A percentile compares a stretch with the other conserved stretches of the same genome.
These are phyloP conservation scores for Meda fulgida DNA, from an alignment of 2,797 vertebrate species.

Conservation along the genomic window DNA sequence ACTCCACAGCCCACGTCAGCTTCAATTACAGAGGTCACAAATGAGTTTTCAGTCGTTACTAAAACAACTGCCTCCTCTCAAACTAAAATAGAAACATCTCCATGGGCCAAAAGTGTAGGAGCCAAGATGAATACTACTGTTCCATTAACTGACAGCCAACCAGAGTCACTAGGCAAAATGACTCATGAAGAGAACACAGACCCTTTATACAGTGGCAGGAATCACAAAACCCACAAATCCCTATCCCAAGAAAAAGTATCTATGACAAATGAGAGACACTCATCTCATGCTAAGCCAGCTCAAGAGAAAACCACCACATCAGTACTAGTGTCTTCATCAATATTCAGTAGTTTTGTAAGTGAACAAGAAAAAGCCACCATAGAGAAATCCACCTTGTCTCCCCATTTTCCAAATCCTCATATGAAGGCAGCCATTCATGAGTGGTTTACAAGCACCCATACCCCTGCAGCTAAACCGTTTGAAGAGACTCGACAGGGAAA, in stretches of 20 bases:
- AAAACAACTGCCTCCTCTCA: slow-evolving; percentile 53
- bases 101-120: slow-evolving; percentile 40
- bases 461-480: slow-evolving; percentile 56
- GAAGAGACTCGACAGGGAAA: slow-evolving; percentile 50
- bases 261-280: slow-evolving; percentile 48
- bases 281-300: slow-evolving; percentile 44
- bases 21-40: slow-evolving; percentile 34
- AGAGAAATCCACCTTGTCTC: slow-evolving; percentile 46
- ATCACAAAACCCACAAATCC: slow-evolving; percentile 46
- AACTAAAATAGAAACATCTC: slow-evolving; percentile 65
- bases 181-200: slow-evolving; percentile 68
- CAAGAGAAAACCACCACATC: slow-evolving; percentile 50
- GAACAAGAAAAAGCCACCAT: slow-evolving; percentile 52
- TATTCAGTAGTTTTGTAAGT: slow-evolving; percentile 50
- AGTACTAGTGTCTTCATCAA: slow-evolving; percentile 53
- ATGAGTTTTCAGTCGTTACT: slow-evolving; percentile 26
- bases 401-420: background rate
- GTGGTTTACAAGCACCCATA: slow-evolving; percentile 53
- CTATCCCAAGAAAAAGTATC: slow-evolving; percentile 51
- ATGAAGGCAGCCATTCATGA: slow-evolving; percentile 52
- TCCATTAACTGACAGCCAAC: slow-evolving; percentile 69
- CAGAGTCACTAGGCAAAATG: slow-evolving; percentile 65
- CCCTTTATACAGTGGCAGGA: slow-evolving; percentile 51
- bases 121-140: slow-evolving; percentile 63
- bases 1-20: slow-evolving; percentile 46